phyloP scores from a whole-genome alignment of 2,113 vertebrate species.

The Ranitomeya imitator region DNA sequence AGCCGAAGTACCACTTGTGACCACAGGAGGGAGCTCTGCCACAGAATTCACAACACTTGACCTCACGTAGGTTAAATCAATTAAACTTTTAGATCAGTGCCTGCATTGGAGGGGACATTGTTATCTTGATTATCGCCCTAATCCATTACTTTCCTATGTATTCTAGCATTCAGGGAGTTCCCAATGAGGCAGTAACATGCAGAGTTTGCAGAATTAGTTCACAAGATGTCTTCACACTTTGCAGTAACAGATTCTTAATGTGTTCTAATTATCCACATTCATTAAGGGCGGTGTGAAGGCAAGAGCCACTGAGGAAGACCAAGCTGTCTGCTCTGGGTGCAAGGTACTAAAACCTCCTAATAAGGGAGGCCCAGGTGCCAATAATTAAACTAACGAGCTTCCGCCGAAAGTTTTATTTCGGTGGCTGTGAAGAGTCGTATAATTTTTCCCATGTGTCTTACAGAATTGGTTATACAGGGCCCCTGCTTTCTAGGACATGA shows the following conservation, averaged over 20 bases:
- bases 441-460: background rate
- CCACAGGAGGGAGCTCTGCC: too few species aligned
- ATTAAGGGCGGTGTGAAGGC: conserved; percentile 21
- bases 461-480: background rate
- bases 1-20: too few species aligned
- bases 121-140: background rate
- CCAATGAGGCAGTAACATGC: background rate
- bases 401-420: background rate
- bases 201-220: background rate
- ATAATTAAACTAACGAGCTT: conserved; percentile 44
- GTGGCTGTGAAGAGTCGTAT: background rate
- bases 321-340: conserved; percentile 5
- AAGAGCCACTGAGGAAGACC: background rate
- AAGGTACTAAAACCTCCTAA: conserved; percentile 22
- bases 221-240: background rate
- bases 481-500: background rate
- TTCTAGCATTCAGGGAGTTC: background rate
- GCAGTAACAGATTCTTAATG: conserved; percentile 26
- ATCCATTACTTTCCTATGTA: background rate
- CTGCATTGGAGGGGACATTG: background rate
- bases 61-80: background rate
- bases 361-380: conserved; percentile 26
- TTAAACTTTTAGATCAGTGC: background rate
- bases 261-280: conserved; percentile 21
- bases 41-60: too few species aligned